Base-by-base conservation (phyloP, 2,888 invertebrate genomes). In the Allolobophora icterica region DNA sequence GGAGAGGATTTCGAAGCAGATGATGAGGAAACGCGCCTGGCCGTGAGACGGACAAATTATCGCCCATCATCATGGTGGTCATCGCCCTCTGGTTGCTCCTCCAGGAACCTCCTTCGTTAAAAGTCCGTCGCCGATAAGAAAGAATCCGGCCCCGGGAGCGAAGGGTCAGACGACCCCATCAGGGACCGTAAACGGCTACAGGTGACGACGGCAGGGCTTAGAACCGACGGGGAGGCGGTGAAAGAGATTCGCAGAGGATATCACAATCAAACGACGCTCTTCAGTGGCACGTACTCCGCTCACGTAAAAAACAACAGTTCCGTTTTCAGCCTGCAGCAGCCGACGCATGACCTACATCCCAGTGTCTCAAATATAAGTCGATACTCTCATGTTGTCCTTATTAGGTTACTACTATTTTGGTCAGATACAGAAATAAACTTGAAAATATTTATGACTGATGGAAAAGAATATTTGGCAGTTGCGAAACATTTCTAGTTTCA, bases 111-210 rank as follows among this genome's bases (percentile, higher is more conserved):
- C 71, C 71, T 21, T n/a, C 71, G 52, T 42, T 52, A 52, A 21
- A 71, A 30, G 71, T 71, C 30, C 71, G n/a, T 71, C n/a, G 71
- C 71, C n/a, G 30, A 71, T 71, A n/a, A 71, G 71, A n/a, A 30
- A 8, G 71, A 71, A 71, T 71, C 71, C 11, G 71, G 11, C 1
- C 30, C 11, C 30, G 30, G n/a, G 71, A 13, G n/a, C n/a, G n/a
- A 71, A 71, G 71, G 71, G 71, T 71, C 71, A 71, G 71, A 71
- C n/a, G n/a, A 71, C 30, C 71, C 71, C 71, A 71, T n/a, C 71
- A 71, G 71, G n/a, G n/a, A 71, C 71, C 30, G 71, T 71, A 11
- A 71, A n/a, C n/a, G 71, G 71, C 8, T n/a, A 8, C 71, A 71
- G 30, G 71, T n/a, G 71, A 71, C 11, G 71, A 30, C 71, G n/a